phyloP scores from a whole-genome alignment of 2,797 vertebrate species.

The Sandelia bainsii region DNA sequence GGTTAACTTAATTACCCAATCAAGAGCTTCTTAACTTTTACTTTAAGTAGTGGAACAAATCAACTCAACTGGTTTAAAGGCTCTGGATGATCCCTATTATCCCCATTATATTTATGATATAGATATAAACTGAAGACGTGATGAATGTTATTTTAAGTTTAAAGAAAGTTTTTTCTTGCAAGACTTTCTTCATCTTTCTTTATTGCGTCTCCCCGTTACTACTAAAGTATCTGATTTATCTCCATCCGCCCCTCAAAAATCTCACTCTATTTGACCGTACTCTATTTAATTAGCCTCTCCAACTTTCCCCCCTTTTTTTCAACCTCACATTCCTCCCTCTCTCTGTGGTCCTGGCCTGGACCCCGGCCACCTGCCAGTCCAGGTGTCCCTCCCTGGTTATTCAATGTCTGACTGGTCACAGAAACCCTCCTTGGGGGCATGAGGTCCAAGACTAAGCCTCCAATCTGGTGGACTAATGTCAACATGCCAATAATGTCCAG shows the following conservation, averaged over 20 bases:
- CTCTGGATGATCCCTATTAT: slow-evolving; percentile 57
- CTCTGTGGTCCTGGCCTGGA: slow-evolving; percentile 64
- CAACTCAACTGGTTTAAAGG: slow-evolving; percentile 57
- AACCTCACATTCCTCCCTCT: slow-evolving; percentile 64
- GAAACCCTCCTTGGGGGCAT: slow-evolving; percentile 57
- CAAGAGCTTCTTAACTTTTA: slow-evolving; percentile 66
- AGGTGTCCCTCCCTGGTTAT: slow-evolving; percentile 78
- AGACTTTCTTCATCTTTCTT: slow-evolving; percentile 5
- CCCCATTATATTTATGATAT: slow-evolving; percentile 33
- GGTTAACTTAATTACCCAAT: slow-evolving; percentile 76
- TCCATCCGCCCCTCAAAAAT: slow-evolving; percentile 8
- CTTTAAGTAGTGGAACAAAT: slow-evolving; percentile 72
- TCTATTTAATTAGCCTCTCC: slow-evolving; percentile 54
- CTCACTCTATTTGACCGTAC: slow-evolving; percentile 26
- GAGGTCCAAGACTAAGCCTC: slow-evolving; percentile 35
- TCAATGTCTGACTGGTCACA: slow-evolving; percentile 71
- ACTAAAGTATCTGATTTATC: not conserved
- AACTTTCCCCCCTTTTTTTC: slow-evolving; percentile 20
- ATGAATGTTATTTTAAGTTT: not conserved
- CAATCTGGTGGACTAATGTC: slow-evolving; percentile 75
- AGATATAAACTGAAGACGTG: slow-evolving; percentile 1
- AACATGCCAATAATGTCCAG: slow-evolving; percentile 64
- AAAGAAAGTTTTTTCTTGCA: not conserved
- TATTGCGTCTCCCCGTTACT: not conserved
- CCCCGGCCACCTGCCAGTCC: slow-evolving; percentile 79